These are phyloP conservation scores for Hypselothyrea guttata DNA, from an alignment of 2,888 invertebrate genomes.

Conservation along the genomic window DNA sequence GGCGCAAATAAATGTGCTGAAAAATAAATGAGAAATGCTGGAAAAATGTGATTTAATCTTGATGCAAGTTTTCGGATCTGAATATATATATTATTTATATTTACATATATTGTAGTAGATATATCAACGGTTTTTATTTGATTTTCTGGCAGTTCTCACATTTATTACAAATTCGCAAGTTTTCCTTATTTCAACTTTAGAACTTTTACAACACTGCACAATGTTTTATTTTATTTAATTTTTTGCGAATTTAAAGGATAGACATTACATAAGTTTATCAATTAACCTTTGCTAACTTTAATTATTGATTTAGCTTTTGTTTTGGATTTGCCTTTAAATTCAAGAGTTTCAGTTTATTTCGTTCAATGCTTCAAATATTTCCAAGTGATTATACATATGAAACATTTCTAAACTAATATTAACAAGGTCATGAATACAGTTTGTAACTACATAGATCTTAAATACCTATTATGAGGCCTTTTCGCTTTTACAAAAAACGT, in stretches of 20 bases:
- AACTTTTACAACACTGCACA: conserved; percentile 1
- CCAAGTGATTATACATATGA: conserved; percentile 37
- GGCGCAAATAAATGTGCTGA: background rate
- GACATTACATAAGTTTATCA: background rate
- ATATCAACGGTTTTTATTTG: background rate
- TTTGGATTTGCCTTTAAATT: conserved; percentile 7
- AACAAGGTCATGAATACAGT: conserved; percentile 49
- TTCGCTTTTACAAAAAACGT: conserved; percentile 2
- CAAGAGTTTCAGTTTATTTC: conserved; percentile 24
- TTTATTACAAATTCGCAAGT: conserved; percentile 6
- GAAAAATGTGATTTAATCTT: background rate
- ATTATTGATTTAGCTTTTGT: background rate
- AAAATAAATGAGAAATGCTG: background rate
- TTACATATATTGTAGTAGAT: too few relatives aligned
- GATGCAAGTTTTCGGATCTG: too few relatives aligned
- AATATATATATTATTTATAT: too few relatives aligned
- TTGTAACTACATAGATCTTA: conserved; percentile 36
- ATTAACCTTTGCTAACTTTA: background rate
- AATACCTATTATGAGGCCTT: conserved; percentile 16
- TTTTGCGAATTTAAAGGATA: background rate
- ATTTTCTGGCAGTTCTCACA: background rate
- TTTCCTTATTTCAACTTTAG: background rate
- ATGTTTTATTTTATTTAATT: background rate
- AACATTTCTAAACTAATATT: conserved; percentile 53
- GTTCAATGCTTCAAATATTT: conserved; percentile 5